These are phyloP conservation scores for Diadegma fenestrale DNA, from an alignment of 2,888 invertebrate species.

Conservation along the genomic window DNA sequence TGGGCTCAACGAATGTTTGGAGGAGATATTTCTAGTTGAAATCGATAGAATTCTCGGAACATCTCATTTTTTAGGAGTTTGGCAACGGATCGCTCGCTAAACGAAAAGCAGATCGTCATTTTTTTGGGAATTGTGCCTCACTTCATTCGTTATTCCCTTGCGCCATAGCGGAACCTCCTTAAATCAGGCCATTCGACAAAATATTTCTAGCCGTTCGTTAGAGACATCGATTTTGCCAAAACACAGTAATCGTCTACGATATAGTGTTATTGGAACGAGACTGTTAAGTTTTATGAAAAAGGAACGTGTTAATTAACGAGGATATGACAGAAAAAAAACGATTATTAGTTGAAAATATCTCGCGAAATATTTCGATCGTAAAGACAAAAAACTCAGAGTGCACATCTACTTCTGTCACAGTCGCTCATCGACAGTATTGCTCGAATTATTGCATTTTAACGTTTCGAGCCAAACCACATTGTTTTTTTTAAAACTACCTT, in stretches of 20 bases:
- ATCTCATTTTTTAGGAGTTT: too few species aligned
- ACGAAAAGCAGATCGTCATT: too few species aligned
- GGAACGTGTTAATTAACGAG: conserved; percentile 23
- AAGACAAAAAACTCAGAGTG: conserved; percentile 45
- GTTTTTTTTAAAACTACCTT: conserved; percentile 57
- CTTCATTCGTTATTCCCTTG: too few species aligned
- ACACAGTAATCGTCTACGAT: conserved; percentile 27
- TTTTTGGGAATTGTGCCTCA: too few species aligned
- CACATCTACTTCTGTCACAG: conserved; percentile 56
- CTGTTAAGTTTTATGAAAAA: conserved; percentile 10
- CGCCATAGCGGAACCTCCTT: too few species aligned
- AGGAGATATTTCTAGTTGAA: too few species aligned
- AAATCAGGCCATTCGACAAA: conserved; percentile 19
- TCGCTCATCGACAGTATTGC: conserved; percentile 53
- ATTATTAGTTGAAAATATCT: conserved; percentile 24
- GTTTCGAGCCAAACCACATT: conserved; percentile 47
- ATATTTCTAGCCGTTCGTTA: conserved; percentile 35
- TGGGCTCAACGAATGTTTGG: too few species aligned
- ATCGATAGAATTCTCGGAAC: too few species aligned
- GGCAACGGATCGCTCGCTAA: too few species aligned
- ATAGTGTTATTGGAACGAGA: conserved; percentile 45
- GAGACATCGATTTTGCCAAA: conserved; percentile 53
- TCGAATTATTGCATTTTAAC: conserved; percentile 53
- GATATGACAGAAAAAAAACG: conserved; percentile 26
- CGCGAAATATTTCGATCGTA: conserved; percentile 17